These are phyloP conservation scores for Fulica atra DNA, from an alignment of 2,113 vertebrate species.

Conservation along the genomic window DNA sequence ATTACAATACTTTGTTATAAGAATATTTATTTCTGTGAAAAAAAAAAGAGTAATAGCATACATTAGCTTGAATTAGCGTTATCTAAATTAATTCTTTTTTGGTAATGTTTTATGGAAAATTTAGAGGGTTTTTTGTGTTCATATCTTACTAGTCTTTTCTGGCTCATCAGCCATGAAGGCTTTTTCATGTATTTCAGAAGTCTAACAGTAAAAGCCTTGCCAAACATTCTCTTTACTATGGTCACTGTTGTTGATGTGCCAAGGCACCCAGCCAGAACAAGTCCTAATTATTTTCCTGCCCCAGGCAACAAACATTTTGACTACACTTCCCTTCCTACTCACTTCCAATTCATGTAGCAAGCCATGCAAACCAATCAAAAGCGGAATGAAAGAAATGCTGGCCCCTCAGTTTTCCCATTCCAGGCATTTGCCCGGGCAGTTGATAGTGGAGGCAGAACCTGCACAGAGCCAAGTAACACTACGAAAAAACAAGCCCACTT, in stretches of 20 bases:
- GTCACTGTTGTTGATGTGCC: conserved; percentile 1
- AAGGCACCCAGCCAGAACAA: conserved; percentile 26
- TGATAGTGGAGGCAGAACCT: background rate
- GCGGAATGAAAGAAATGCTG: background rate
- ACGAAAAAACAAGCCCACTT: background rate
- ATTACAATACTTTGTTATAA: background rate
- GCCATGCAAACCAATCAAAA: background rate
- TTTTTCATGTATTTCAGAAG: conserved; percentile 10
- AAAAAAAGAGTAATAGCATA: background rate
- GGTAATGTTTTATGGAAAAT: background rate
- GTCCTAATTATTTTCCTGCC: conserved; percentile 39
- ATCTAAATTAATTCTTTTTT: background rate
- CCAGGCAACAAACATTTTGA: conserved; percentile 16
- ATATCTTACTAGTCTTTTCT: background rate
- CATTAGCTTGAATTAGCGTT: background rate
- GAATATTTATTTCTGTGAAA: background rate
- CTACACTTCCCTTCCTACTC: background rate
- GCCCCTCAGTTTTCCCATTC: background rate
- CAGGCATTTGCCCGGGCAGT: background rate
- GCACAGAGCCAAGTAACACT: background rate
- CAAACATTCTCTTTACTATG: conserved; percentile 19
- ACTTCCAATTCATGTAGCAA: background rate
- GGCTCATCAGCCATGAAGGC: background rate
- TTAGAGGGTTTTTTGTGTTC: background rate
- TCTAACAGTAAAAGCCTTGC: background rate